Evolutionary conservation across 2,797 vertebrate genomes (phyloP).

Genomic region (Dipus sagitta): DNA sequence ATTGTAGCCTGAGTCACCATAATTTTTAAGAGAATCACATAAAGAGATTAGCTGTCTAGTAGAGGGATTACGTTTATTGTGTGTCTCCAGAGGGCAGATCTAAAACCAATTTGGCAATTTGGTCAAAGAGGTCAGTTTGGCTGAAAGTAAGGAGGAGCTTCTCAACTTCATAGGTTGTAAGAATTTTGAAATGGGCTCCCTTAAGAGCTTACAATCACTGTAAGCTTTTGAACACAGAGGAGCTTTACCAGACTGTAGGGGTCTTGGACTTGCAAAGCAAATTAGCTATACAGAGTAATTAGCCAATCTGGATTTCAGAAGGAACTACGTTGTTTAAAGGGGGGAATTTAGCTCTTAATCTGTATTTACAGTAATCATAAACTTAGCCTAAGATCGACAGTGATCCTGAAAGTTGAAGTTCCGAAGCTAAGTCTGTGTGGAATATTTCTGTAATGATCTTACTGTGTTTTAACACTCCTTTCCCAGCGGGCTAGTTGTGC

Average conservation of each 20-base stretch:
- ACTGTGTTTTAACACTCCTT: not conserved
- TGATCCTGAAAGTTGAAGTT: conserved; percentile 43
- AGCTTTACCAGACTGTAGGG: not conserved
- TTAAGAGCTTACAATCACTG: not conserved
- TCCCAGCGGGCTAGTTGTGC: not conserved
- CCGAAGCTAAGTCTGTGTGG: conserved; percentile 49
- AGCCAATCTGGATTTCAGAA: conserved; percentile 46
- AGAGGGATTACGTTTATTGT: conserved; percentile 76
- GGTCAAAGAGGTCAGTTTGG: conserved; percentile 50
- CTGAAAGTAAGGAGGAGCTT: not conserved
- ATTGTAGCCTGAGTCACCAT: conserved; percentile 71
- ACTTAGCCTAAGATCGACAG: conserved; percentile 17
- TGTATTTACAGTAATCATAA: conserved; percentile 42
- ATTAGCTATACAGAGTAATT: not conserved
- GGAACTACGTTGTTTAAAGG: conserved; percentile 43
- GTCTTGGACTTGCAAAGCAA: not conserved
- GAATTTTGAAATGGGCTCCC: not conserved
- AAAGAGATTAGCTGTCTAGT: conserved; percentile 78
- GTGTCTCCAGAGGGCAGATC: conserved; percentile 64
- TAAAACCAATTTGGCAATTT: conserved; percentile 42
- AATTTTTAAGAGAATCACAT: conserved; percentile 60
- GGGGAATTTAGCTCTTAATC: conserved; percentile 23
- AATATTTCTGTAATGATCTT: conserved; percentile 41
- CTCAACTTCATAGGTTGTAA: conserved; percentile 15
- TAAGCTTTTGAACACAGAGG: not conserved